Evolutionary conservation across 1,140 invertebrate species (phyloP).

Genomic region (Sycophaga agraensis): DNA sequence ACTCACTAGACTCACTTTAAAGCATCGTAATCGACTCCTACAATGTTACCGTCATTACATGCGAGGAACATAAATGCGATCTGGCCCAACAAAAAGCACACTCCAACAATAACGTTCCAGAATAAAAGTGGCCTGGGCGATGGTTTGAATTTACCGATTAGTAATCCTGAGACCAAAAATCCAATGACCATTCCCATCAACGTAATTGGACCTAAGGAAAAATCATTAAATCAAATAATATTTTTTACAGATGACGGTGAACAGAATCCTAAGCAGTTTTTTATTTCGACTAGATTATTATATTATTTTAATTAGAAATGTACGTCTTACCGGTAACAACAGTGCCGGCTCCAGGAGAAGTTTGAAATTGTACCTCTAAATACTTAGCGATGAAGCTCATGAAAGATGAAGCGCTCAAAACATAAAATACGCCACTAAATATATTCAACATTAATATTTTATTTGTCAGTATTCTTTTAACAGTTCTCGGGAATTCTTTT

Average conservation of each 20-base stretch:
- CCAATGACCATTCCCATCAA: conserved; percentile 64
- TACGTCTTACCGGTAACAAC: conserved; percentile 60
- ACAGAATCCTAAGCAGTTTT: too few relatives aligned
- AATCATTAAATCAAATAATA: neutral
- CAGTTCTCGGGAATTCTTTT: conserved; percentile 60
- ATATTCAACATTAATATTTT: conserved; percentile 64
- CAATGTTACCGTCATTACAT: conserved; percentile 54
- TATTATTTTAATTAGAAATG: too few relatives aligned
- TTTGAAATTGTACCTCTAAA: conserved; percentile 70
- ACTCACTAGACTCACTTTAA: conserved; percentile 48
- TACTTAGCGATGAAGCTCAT: conserved; percentile 73
- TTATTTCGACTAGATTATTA: too few relatives aligned
- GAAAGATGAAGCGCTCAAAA: conserved; percentile 68
- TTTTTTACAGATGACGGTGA: too few relatives aligned
- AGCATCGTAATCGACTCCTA: conserved; percentile 46
- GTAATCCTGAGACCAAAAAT: conserved; percentile 63
- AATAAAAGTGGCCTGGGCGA: conserved; percentile 61
- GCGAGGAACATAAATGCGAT: conserved; percentile 62
- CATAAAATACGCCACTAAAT: conserved; percentile 62
- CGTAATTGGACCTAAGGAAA: conserved; percentile 54
- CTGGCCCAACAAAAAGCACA: conserved; percentile 58
- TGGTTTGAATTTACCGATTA: conserved; percentile 67
- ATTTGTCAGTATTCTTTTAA: conserved; percentile 64
- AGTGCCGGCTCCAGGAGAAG: conserved; percentile 64
- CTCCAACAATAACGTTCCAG: conserved; percentile 68